Conservation (phyloP, 2,797 vertebrate species). For the Lithobates pipiens region DNA sequence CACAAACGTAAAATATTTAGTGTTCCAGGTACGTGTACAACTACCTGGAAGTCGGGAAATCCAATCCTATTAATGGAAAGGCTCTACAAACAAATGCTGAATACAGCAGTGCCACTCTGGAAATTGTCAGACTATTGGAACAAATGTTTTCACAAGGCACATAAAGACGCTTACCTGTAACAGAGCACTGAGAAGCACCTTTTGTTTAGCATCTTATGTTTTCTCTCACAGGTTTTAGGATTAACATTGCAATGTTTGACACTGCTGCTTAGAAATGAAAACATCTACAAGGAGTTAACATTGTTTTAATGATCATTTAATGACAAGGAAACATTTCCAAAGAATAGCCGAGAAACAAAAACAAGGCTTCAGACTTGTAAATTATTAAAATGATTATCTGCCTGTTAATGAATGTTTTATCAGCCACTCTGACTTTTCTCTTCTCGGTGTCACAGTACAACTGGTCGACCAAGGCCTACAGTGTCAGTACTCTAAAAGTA, state of each 20-base stretch:
- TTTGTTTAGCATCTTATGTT: background rate
- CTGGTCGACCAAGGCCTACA: background rate
- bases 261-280: background rate
- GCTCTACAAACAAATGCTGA: too few relatives aligned
- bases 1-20: too few relatives aligned
- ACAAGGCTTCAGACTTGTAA: slow-evolving; percentile 40
- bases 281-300: slow-evolving; percentile 14
- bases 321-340: slow-evolving; percentile 33
- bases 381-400: slow-evolving; percentile 57
- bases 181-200: background rate
- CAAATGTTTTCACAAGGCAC: background rate
- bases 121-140: background rate
- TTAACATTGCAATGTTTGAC: background rate
- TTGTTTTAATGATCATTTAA: slow-evolving; percentile 44
- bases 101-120: background rate
- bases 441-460: slow-evolving; percentile 38
- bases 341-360: slow-evolving; percentile 42
- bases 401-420: slow-evolving; percentile 56
- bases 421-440: slow-evolving; percentile 33
- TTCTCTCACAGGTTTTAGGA: background rate
- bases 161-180: background rate
- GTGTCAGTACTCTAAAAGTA: background rate
- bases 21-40: too few relatives aligned
- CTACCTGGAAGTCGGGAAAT: too few relatives aligned
- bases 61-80: too few relatives aligned